Percentiles rank a stretch among this genome's conserved stretches.
phyloP scores from a whole-genome alignment of 2,888 invertebrate genomes.

The Cheilosia impressa region DNA sequence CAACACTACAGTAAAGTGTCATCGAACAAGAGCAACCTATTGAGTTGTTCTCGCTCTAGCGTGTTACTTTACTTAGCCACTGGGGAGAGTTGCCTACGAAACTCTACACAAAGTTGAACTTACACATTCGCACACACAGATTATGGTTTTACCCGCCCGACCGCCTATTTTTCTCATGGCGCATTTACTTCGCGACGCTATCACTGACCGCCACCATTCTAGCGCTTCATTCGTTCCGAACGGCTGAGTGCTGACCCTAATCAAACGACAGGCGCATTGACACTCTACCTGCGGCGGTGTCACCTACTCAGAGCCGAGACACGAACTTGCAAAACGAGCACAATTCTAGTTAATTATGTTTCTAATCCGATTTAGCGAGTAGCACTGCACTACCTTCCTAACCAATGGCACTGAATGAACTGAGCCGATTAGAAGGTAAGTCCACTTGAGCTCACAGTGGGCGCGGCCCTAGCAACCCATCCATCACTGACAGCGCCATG shows the following conservation, averaged over 20 bases:
- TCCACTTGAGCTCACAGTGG: slow-evolving; percentile 43
- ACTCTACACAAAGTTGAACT: slow-evolving; percentile 45
- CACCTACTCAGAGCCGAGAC: slow-evolving; percentile 26
- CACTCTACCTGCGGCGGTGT: slow-evolving; percentile 62
- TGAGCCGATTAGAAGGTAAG: slow-evolving; percentile 76
- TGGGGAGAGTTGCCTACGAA: slow-evolving; percentile 57
- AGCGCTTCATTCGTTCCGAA: slow-evolving; percentile 60
- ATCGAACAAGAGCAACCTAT: slow-evolving; percentile 49
- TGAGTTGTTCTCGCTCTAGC: slow-evolving; percentile 64
- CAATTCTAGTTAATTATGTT: slow-evolving; percentile 26
- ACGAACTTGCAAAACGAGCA: slow-evolving; percentile 27
- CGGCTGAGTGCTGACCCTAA: slow-evolving; percentile 64
- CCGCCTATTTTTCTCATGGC: slow-evolving; percentile 64
- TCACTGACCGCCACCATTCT: slow-evolving; percentile 74
- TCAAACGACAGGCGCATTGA: slow-evolving; percentile 68
- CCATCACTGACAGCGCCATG: slow-evolving; percentile 79
- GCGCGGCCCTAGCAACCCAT: slow-evolving; percentile 76
- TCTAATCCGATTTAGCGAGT: slow-evolving; percentile 63
- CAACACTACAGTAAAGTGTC: slow-evolving; percentile 63
- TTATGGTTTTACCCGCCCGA: slow-evolving; percentile 35
- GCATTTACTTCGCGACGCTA: slow-evolving; percentile 57
- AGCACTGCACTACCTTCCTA: slow-evolving; percentile 79
- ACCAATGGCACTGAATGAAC: slow-evolving; percentile 83
- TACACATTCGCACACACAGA: slow-evolving; percentile 1
- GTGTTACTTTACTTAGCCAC: slow-evolving; percentile 1